Evolutionary conservation across 1,140 invertebrate species (phyloP), one percentile per base, ranked within the genome.

Genomic region (Leptinotarsa texana): DNA sequence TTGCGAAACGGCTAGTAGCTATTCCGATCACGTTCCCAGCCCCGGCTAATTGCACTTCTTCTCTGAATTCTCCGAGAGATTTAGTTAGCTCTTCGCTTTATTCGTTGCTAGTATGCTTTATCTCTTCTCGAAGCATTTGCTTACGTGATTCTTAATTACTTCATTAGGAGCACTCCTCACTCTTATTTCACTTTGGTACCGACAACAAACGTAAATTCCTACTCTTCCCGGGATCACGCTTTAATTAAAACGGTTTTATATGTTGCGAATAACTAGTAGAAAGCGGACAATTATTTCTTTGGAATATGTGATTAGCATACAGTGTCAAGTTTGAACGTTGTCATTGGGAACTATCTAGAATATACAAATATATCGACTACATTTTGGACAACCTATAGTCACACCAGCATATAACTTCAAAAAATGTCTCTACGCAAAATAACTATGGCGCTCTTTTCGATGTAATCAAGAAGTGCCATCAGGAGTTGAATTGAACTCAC

Each of bases 71-170:
- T 80, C 77, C 48, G 72, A 69, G 76, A 79, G 79, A 80, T 80
- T 80, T 80, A 79, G 74, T 79, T 78, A 75, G 78, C 73, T 76
- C 73, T 65, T 42, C 76, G 78, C 74, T 79, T 79, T 80, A 79
- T 79, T 79, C 77, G 73, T 74, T 78, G 69, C 77, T 66, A 72
- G 68, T 74, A 73, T 68, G 74, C 77, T 80, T 79, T 79, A 80
- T 80, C 80, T 79, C 72, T 79, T 78, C 78, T 61, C 72, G 75
- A 74, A 76, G 74, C 75, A 79, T 80, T 80, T 79, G 78, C 80
- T 79, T 80, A 79, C 80, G 80, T 80, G 80, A 79, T 80, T 80
- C 80, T 79, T 80, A 80, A 80, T 79, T 79, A 80, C 78, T 80
- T 80, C 76, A 80, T 80, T 80, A 80, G 74, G 73, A 61, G 21